Evolutionary conservation across 2,888 invertebrate genomes (phyloP).

Genomic region (Parapristionchus giblindavisi): DNA sequence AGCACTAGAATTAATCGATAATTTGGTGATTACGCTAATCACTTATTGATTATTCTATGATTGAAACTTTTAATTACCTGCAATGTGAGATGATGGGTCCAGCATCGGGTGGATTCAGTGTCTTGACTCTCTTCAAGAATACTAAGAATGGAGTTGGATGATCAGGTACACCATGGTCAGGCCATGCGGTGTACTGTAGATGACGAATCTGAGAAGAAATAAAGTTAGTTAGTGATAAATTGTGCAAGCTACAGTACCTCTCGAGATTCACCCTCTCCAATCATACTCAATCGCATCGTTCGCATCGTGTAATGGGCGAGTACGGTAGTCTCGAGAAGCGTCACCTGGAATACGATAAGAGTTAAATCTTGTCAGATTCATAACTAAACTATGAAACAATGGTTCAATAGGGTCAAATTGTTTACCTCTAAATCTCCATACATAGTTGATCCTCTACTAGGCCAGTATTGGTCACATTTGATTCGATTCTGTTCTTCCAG

Average conservation of each 20-base stretch:
- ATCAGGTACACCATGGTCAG: conserved; percentile 97
- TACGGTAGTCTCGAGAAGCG: conserved; percentile 93
- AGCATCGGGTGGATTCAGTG: conserved; percentile 87
- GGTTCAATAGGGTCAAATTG: no score
- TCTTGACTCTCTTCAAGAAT: conserved; percentile 90
- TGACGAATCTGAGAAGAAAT: conserved; percentile 81
- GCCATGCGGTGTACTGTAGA: conserved; percentile 98
- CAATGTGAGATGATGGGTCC: conserved; percentile 96
- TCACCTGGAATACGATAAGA: conserved; percentile 74
- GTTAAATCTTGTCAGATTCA: not conserved
- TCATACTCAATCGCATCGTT: conserved; percentile 85
- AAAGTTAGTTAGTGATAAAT: no score
- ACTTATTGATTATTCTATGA: not conserved
- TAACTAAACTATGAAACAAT: conserved; percentile 1
- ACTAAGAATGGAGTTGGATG: conserved; percentile 98
- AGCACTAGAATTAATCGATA: conserved; percentile 77
- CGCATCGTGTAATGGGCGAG: conserved; percentile 96
- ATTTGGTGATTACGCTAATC: not conserved
- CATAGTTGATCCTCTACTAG: conserved; percentile 88
- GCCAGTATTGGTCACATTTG: conserved; percentile 85
- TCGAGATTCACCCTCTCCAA: conserved; percentile 43
- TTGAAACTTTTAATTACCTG: conserved; percentile 71
- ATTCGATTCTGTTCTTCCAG: conserved; percentile 94
- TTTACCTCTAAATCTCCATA: conserved; percentile 88
- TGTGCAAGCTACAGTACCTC: conserved; percentile 20